Evolutionary conservation across 2,888 invertebrate genomes (phyloP), one percentile per base, ranked within the genome.

Genomic region (Tyria jacobaeae): DNA sequence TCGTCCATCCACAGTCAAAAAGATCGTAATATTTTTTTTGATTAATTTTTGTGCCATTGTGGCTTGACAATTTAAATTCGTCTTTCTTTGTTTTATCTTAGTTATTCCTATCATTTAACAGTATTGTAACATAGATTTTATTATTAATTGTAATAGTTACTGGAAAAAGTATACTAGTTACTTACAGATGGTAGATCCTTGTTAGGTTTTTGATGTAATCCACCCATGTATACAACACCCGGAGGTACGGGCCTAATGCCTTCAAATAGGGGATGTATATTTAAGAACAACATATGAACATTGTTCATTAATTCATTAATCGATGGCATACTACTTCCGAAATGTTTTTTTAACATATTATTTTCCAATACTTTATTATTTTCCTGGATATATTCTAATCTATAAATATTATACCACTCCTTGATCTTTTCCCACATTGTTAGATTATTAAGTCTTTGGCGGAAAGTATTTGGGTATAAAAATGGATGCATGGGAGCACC

Each of bases 201-300:
- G 4, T 68, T 59, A n/a, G 81, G 77, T 5, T 76, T 81, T 17
- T 86, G 77, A 62, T 91, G 91, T 17, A 89, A 64, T 15, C 90
- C 90, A 37, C 92, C 90, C 63, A 91, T 82, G 56, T 82, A 85
- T 1, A 92, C 60, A 3, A 89, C 73, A 52, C 78, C 78, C 0
- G 92, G 89, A 6, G 90, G 84, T 2, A 88, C 74, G 0, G 94
- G 92, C 34, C 88, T 73, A 35, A 84, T 80, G 0, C 72, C 75
- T 31, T 82, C 83, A 71, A 86, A 86, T 10, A 87, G 61, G 1
- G 88, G 86, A 73, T 92, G 83, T 2, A 81, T 76, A 70, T 94
- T 94, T 0, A 90, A 47, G 52, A 94, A 86, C 24, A 90, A 61
- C 81, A 93, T 71, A 53, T 88, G 84, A 0, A 89, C 71, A 48